Evolutionary conservation across 1,140 invertebrate genomes (phyloP).

Genomic region (Solen grandis): DNA sequence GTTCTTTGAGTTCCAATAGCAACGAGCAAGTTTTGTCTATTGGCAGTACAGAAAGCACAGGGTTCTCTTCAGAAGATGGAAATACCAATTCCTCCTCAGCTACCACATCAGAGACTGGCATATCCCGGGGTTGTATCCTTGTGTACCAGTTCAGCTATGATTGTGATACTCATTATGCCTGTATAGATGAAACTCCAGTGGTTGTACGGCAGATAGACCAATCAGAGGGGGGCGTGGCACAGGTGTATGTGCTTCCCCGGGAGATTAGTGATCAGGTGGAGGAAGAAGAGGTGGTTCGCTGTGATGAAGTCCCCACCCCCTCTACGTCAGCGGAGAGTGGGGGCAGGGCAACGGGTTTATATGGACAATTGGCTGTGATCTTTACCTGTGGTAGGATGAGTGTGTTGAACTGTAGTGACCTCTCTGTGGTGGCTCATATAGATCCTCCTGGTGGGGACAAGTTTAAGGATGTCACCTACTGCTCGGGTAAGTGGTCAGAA

Average conservation of each 20-base stretch:
- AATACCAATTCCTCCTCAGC: constrained; percentile 31
- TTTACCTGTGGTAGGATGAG: constrained; percentile 73
- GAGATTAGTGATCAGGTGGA: constrained; percentile 72
- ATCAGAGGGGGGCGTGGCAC: constrained; percentile 62
- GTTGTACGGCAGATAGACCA: constrained; percentile 57
- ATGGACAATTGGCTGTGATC: constrained; percentile 76
- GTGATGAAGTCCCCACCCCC: constrained; percentile 50
- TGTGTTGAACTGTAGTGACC: constrained; percentile 74
- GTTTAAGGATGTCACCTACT: constrained; percentile 79
- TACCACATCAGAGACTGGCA: background rate
- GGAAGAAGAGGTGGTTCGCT: constrained; percentile 61
- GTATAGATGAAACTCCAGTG: constrained; percentile 75
- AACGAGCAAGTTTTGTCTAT: too few species aligned
- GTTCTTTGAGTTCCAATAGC: background rate
- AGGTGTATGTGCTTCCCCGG: constrained; percentile 70
- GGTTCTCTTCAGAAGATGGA: constrained; percentile 1
- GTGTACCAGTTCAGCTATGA: constrained; percentile 76
- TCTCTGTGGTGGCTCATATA: constrained; percentile 73
- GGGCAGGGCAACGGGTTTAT: constrained; percentile 3
- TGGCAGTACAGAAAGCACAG: too few species aligned
- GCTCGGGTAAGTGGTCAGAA: constrained; percentile 77
- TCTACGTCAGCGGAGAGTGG: constrained; percentile 14
- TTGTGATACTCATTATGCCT: constrained; percentile 63
- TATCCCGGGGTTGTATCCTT: constrained; percentile 74
- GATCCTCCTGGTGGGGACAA: constrained; percentile 68